A percentile compares a stretch with the other conserved stretches of the same genome.
Conservation (phyloP, 2,888 invertebrate genomes). For the Corythucha ciliata region DNA sequence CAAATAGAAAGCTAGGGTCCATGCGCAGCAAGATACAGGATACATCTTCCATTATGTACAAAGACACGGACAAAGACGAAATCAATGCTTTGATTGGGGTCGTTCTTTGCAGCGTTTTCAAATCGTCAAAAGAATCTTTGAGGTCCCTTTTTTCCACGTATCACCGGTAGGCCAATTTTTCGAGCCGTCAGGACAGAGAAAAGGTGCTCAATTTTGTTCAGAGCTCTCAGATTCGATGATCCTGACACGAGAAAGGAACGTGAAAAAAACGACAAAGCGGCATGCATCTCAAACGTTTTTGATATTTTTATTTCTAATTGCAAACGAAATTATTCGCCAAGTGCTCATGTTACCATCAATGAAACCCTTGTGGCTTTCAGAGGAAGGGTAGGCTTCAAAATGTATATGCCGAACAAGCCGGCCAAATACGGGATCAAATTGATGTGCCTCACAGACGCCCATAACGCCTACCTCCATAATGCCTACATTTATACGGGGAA, state of each 20-base stretch:
- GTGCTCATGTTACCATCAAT: conserved; percentile 13
- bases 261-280: no score
- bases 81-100: conserved; percentile 1
- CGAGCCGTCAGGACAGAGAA: conserved; percentile 3
- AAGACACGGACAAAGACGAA: conserved; percentile 1
- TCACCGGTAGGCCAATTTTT: conserved; percentile 2
- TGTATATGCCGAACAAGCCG: conserved; percentile 25
- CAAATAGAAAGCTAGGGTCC: background rate
- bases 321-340: conserved; percentile 5
- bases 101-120: background rate
- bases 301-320: conserved; percentile 15
- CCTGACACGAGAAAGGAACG: background rate
- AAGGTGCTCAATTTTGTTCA: background rate
- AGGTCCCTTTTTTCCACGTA: background rate
- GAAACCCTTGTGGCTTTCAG: conserved; percentile 23
- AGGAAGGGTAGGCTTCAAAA: conserved; percentile 9
- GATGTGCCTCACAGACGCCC: conserved; percentile 5
- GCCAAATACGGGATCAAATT: conserved; percentile 21
- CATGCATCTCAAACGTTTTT: conserved; percentile 16
- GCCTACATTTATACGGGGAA: conserved; percentile 36
- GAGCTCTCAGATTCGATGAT: conserved; percentile 1
- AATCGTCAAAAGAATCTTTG: background rate
- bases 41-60: background rate
- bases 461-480: conserved; percentile 4
- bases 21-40: background rate